Evolutionary conservation across 2,888 invertebrate species (phyloP).

Genomic region (Cephonodes hylas): DNA sequence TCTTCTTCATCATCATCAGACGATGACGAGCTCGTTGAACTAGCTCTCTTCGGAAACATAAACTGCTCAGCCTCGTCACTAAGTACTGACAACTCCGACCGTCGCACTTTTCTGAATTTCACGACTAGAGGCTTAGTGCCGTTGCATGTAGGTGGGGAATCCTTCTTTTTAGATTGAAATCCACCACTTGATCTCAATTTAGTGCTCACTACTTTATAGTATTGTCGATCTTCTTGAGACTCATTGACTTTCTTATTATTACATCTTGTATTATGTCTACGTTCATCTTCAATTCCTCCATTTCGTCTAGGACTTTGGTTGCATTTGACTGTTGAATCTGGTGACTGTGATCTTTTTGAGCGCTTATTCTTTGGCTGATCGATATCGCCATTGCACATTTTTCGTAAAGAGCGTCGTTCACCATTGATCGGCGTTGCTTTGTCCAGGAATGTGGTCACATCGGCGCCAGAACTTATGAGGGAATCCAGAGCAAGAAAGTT

Average conservation of each 20-base stretch:
- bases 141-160: constrained; percentile 77
- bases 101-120: constrained; percentile 87
- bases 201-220: constrained; percentile 87
- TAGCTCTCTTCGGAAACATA: constrained; percentile 88
- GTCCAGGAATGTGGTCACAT: constrained; percentile 85
- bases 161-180: constrained; percentile 55
- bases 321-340: constrained; percentile 54
- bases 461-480: constrained; percentile 84
- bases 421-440: constrained; percentile 73
- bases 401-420: constrained; percentile 62
- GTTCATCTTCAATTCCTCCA: constrained; percentile 55
- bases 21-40: constrained; percentile 76
- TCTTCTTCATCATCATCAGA: constrained; percentile 83
- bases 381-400: constrained; percentile 64
- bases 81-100: constrained; percentile 86
- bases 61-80: constrained; percentile 94
- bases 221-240: constrained; percentile 68
- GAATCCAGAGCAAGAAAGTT: constrained; percentile 89
- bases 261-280: constrained; percentile 60
- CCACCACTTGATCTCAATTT: constrained; percentile 84
- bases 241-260: constrained; percentile 45
- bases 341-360: constrained; percentile 54
- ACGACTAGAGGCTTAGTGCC: constrained; percentile 83
- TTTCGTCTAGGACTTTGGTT: constrained; percentile 55
- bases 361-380: constrained; percentile 48